Evolutionary conservation across 2,888 invertebrate genomes (phyloP), one percentile per base, ranked within the genome.

Genomic region (Nomada lathburiana): DNA sequence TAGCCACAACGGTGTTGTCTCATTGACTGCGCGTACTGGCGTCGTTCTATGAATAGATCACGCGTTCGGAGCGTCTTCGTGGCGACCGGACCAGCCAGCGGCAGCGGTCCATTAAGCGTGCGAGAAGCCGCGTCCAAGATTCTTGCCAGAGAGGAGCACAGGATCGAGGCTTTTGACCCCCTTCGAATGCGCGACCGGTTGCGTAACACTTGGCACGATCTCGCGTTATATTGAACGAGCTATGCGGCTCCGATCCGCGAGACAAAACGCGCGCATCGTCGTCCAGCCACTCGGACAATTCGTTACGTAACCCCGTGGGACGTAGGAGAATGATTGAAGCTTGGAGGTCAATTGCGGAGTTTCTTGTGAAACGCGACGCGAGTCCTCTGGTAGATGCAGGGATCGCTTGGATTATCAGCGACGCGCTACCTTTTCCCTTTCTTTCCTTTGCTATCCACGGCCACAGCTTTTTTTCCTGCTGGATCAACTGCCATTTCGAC

Each of bases 21-120:
- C 91, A 89, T 91, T 89, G 87, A 88, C 89, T 88, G 82, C 82
- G 79, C 81, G 76, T 84, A 83, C 77, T 73, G 71, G 68, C 80
- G 76, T 36, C 73, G 72, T 63, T 80, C 88, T 86, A 89, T 87
- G 86, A 88, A 89, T 89, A 89, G 85, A 87, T 68, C 63, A 52
- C 77, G 72, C 64, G 62, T 47, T 53, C 53, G 68, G 76, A 80
- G 72, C 72, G 65, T 67, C 74, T 82, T 80, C 80, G 76, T 64
- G 80, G 65, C 81, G 83, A 76, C 76, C 83, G 59, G 36, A 7
- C 36, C 26, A 13, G 55, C 69, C 74, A 63, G 67, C 72, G 20
- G 20, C 62, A 36, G 64, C 47, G 75, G 55, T 76, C 82, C 82
- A 88, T 87, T 86, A 86, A 85, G n/a, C 80, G 44, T 18, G 52